phyloP scores from a whole-genome alignment of 2,113 vertebrate genomes.

The Gymnogyps californianus region DNA sequence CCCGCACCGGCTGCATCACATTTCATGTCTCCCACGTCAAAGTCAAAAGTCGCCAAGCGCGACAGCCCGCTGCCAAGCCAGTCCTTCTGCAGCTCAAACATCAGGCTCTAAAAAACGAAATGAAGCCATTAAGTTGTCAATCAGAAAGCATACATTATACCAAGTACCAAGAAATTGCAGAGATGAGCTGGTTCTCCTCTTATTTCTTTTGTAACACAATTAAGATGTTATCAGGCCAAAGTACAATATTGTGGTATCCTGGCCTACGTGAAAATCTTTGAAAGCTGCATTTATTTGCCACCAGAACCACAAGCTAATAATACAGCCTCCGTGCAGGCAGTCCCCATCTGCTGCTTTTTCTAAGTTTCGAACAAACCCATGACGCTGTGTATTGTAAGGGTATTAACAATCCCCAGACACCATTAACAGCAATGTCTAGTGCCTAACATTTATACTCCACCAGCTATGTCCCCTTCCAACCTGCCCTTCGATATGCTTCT shows the following conservation, averaged over 20 bases:
- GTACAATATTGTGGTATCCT: constrained; percentile 31
- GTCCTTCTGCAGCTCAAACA: not conserved
- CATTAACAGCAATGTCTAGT: not conserved
- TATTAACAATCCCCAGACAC: not conserved
- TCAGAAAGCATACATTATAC: constrained; percentile 8
- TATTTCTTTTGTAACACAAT: not conserved
- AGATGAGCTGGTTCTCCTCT: constrained; percentile 22
- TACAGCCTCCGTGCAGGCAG: not conserved
- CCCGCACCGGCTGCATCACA: not conserved
- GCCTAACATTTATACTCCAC: not conserved
- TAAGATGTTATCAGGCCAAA: constrained; percentile 43
- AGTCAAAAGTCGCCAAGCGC: not conserved
- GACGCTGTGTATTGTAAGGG: not conserved
- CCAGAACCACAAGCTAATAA: constrained; percentile 55
- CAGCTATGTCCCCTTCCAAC: not conserved
- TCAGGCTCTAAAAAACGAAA: not conserved
- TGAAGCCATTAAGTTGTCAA: not conserved
- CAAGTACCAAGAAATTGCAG: not conserved
- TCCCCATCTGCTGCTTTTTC: not conserved
- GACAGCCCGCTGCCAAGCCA: not conserved
- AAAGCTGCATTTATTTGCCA: constrained; percentile 31
- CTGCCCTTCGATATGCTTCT: not conserved
- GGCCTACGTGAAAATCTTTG: constrained; percentile 18
- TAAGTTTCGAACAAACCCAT: not conserved
- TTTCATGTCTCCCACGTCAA: not conserved